Conservation (phyloP, 2,113 vertebrate genomes). For the Athene cunicularia region DNA sequence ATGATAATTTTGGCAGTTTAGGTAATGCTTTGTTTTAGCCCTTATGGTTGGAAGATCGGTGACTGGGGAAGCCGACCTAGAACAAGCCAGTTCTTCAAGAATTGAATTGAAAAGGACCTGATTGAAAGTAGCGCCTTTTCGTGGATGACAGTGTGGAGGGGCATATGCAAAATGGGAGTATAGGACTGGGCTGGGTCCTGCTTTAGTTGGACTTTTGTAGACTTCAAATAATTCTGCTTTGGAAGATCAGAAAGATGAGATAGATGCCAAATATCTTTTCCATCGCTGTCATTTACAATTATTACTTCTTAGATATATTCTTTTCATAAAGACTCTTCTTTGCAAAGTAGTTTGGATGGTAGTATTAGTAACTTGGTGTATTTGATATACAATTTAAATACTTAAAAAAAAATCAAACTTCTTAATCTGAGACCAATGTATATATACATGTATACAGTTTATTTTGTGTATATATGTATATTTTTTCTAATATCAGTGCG, state of each 20-base stretch:
- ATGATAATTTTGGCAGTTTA: neutral
- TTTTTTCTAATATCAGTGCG: neutral
- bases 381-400: neutral
- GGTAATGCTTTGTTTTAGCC: neutral
- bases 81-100: neutral
- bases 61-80: neutral
- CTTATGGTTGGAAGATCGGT: neutral
- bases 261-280: neutral
- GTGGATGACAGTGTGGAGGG: neutral
- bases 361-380: neutral
- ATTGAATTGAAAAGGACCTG: neutral
- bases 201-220: neutral
- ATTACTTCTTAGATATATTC: neutral
- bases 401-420: neutral
- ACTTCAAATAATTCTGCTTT: neutral
- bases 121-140: neutral
- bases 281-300: neutral
- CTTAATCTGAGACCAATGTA: neutral
- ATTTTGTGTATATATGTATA: neutral
- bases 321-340: neutral
- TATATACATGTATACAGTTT: neutral
- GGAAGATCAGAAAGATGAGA: neutral
- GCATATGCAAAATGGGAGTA: neutral
- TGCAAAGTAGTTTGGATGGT: neutral
- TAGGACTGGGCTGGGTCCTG: neutral